phyloP scores from a whole-genome alignment of 30 jellyfish, hydroid and myxozoan genomes.

The Calvadosia cruxmelitensis region DNA sequence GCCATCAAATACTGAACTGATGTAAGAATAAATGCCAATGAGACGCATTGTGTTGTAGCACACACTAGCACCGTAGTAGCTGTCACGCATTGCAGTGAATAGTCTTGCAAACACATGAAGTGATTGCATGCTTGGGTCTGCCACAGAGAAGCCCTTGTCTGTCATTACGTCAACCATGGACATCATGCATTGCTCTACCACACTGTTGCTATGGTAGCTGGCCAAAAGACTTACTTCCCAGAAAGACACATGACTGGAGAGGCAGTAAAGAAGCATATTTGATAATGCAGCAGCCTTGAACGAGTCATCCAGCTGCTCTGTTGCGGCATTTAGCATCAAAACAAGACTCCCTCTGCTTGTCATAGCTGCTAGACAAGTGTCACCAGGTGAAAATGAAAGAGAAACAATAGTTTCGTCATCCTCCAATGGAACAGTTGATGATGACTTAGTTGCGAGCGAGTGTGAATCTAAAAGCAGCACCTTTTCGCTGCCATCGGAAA shows the following conservation, averaged over 20 bases:
- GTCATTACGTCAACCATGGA: neutral
- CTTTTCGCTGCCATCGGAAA: too few relatives aligned
- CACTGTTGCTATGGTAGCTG: slow-evolving; percentile 25
- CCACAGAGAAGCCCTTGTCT: neutral
- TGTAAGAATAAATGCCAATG: slow-evolving; percentile 19
- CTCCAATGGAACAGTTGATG: neutral
- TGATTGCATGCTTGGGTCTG: neutral
- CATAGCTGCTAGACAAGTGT: slow-evolving; percentile 32
- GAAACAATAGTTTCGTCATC: slow-evolving; percentile 18
- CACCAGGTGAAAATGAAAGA: slow-evolving; percentile 49
- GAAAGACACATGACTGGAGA: slow-evolving; percentile 15
- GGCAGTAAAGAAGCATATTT: slow-evolving; percentile 45
- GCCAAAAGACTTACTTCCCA: slow-evolving; percentile 45
- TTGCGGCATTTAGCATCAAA: slow-evolving; percentile 10
- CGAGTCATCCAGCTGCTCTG: slow-evolving; percentile 12
- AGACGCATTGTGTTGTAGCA: slow-evolving; percentile 22
- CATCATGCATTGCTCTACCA: slow-evolving; percentile 37
- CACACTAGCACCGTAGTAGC: slow-evolving; percentile 37
- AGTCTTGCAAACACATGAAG: neutral
- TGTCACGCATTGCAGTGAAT: neutral
- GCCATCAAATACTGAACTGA: slow-evolving; percentile 7
- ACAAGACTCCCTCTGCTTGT: slow-evolving; percentile 32
- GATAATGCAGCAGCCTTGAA: slow-evolving; percentile 14
- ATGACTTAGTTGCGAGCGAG: neutral
- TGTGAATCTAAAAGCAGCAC: neutral